Evolutionary conservation across 2,797 vertebrate genomes (phyloP), one percentile per base, ranked within the genome.

Genomic region (Chelonia mydas): DNA sequence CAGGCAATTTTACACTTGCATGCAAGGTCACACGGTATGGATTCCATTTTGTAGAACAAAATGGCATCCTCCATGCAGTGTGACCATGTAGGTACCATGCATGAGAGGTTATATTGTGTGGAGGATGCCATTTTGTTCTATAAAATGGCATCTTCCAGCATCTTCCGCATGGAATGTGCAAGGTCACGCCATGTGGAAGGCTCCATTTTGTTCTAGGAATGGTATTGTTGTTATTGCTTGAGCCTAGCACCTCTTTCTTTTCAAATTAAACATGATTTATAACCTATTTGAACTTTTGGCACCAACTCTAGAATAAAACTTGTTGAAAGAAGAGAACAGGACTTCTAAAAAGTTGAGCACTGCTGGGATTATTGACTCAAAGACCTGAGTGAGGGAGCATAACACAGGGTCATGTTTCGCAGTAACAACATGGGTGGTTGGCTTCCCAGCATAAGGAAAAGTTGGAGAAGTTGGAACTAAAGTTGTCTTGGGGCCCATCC

Each of bases 301-400:
- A 95, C 83, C 47, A 90, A 76, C 90, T 96, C 2, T 27, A 83
- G 85, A 94, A 51, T 54, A 79, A 95, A 92, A 87, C 23, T 3
- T 92, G 92, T 94, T 96, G 89, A 97, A 98, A 96, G 92, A 95
- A 80, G 90, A 96, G 59, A 97, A 88, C 78, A 81, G 93, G 82
- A 88, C 92, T 97, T 96, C 87, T 95, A 94, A 97, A 97, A 95
- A 84, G 4, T 92, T 54, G 88, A 95, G 90, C 88, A 90, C 93
- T 96, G 92, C 92, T 96, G 94, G 94, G 95, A 97, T 96, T 97
- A 97, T 97, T 97, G 96, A 95, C 94, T 97, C 92, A 96, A 95
- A 94, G 85, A 95, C 92, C 94, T 96, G 80, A 82, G 90, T 86
- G 87, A 95, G 88, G 93, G 95, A 96, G 96, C 95, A 95, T 95